Evolutionary conservation across 2,797 vertebrate species (phyloP), one percentile per base, ranked within the genome.

Genomic region (Danio kyathit): DNA sequence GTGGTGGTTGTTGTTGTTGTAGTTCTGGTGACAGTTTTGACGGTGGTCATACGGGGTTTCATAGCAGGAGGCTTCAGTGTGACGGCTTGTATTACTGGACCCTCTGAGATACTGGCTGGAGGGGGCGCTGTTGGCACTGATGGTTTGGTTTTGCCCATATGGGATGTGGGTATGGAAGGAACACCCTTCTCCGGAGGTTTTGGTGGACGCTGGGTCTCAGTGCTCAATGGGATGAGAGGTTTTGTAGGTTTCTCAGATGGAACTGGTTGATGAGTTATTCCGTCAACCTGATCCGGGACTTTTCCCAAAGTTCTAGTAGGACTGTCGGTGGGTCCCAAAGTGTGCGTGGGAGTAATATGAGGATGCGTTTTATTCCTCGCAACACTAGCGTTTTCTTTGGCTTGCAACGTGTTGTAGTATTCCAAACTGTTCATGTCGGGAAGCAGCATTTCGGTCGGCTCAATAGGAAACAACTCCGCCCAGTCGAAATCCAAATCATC

Each of bases 341-440:
- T 44, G 76, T 80, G 51, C 79, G 88, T 74, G 71, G 86, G 54
- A 57, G 76, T 5, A 82, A 82, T 73, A 84, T 88, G 0, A 54
- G 88, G 67, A 71, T 83, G 85, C 85, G 85, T 84, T 64, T 54
- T 80, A 63, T 85, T 83, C 40, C 75, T 75, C 43, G 66, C 82
- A 66, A 81, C 76, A 77, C 74, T 87, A 46, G 76, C 71, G 6
- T 88, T 87, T 41, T 87, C 85, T 85, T 0, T 86, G 83, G 87
- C 85, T 82, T 91, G 84, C 78, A 94, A 87, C 40, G 92, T 87
- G 43, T 92, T 91, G 81, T 94, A 94, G 61, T 93, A 93, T 49
- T 92, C 89, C 81, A 93, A 2, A 1, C 91, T 91, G 86, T 95
- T 88, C 87, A 92, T 89, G 88, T 88, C 89, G 0, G 90, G 91